A percentile compares a stretch with the other conserved stretches of the same genome.
Conservation (phyloP, 2,113 vertebrate genomes). For the Siniperca chuatsi region DNA sequence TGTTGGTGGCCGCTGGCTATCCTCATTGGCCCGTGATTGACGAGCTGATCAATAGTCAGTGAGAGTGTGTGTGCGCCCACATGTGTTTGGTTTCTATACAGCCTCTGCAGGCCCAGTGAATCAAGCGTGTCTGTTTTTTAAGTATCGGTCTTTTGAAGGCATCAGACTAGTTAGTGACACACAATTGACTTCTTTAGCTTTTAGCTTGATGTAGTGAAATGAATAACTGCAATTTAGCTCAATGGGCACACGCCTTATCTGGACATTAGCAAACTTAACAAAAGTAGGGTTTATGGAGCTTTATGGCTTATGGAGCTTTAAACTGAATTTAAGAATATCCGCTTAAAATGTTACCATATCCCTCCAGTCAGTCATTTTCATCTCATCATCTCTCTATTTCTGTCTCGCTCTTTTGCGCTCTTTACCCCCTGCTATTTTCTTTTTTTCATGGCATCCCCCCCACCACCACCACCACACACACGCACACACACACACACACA, state of each 20-base stretch:
- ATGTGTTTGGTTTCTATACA: slow-evolving; percentile 56
- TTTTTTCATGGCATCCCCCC: neutral
- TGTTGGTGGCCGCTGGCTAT: slow-evolving; percentile 79
- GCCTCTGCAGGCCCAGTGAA: slow-evolving; percentile 52
- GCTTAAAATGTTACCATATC: neutral
- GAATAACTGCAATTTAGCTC: slow-evolving; percentile 62
- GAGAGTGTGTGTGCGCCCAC: slow-evolving; percentile 55
- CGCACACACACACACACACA: slow-evolving; percentile 28
- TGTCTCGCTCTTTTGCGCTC: slow-evolving; percentile 17
- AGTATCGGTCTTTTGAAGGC: slow-evolving; percentile 62
- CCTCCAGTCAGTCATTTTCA: slow-evolving; percentile 3
- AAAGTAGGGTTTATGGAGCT: slow-evolving; percentile 5
- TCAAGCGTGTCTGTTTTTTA: slow-evolving; percentile 68
- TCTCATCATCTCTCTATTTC: neutral
- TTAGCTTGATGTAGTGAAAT: slow-evolving; percentile 59
- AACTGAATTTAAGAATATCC: slow-evolving; percentile 1
- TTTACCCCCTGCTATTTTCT: slow-evolving; percentile 6
- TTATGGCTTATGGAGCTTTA: slow-evolving; percentile 13
- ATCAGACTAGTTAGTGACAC: slow-evolving; percentile 75
- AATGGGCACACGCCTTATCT: slow-evolving; percentile 49
- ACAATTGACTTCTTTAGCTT: slow-evolving; percentile 70
- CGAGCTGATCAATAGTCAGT: slow-evolving; percentile 69
- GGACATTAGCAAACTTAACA: neutral
- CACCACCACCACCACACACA: neutral
- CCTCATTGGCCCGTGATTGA: slow-evolving; percentile 81